Percentiles rank a stretch among this genome's conserved stretches.
These are phyloP conservation scores for Artibeus lituratus DNA, from an alignment of 2,797 vertebrate genomes.

Conservation along the genomic window DNA sequence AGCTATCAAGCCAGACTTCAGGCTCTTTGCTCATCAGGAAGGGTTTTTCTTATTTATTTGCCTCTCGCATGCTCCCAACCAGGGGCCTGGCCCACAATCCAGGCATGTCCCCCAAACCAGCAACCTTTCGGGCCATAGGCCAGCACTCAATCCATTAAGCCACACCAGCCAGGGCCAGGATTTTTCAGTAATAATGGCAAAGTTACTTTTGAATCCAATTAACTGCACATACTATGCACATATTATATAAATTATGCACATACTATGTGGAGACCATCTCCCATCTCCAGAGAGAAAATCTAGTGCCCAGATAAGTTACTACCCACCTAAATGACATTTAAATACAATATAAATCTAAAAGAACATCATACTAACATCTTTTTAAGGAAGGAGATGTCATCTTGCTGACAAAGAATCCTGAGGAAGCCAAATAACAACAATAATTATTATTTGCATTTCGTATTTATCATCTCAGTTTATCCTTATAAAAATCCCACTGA, in stretches of 20 bases:
- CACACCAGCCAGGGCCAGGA: not conserved
- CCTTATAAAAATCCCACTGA: constrained; percentile 48
- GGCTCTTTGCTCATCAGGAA: constrained; percentile 36
- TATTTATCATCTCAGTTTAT: constrained; percentile 50
- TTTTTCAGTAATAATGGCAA: not conserved
- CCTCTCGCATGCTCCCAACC: not conserved
- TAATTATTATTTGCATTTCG: constrained; percentile 68
- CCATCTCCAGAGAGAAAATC: not conserved
- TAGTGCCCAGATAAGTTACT: constrained; percentile 27
- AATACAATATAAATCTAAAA: constrained; percentile 60
- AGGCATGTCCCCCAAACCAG: no score
- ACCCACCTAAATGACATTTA: constrained; percentile 56
- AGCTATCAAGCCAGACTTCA: constrained; percentile 31
- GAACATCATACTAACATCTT: constrained; percentile 68
- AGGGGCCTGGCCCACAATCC: not conserved
- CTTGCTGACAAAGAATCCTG: constrained; percentile 71
- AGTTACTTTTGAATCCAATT: not conserved
- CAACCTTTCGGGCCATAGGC: not conserved
- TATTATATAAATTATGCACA: constrained; percentile 24
- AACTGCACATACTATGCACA: not conserved
- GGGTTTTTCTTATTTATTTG: not conserved
- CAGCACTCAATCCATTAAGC: not conserved
- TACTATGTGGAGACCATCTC: constrained; percentile 1
- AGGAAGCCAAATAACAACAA: constrained; percentile 71
- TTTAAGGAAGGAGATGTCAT: constrained; percentile 72